Evolutionary conservation across 2,888 invertebrate species (phyloP), one percentile per base, ranked within the genome.

Genomic region (Serrognathus titanus): DNA sequence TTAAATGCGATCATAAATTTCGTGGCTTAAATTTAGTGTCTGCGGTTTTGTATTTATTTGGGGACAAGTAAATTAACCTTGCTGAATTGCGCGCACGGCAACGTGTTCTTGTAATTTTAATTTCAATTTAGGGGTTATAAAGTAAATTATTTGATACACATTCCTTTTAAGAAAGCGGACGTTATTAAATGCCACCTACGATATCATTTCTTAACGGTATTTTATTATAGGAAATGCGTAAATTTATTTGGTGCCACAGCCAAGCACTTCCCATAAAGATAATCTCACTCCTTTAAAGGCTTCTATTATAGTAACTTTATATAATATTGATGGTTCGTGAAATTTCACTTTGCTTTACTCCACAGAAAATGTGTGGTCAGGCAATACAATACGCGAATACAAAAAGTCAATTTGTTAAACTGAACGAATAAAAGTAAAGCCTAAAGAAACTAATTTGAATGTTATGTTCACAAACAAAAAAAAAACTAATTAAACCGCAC

Each of bases 1-100:
- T 57, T 62, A 62, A 62, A 63, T 59, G 63, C 59, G 57, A 62
- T 60, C 63, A 59, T 63, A 63, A 63, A 63, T 62, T 63, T 59
- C 53, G 59, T 36, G 57, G 55, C 54, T 62, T 58, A 60, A 60
- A 60, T 62, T 62, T 62, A 62, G 57, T 59, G 57, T 47, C 57
- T 24, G 49, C 46, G 36, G 52, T 62, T 63, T 61, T 60, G 52
- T 57, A 56, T 57, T 63, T 63, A 61, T 63, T 63, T 54, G 46
- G 37, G 54, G 58, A 60, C 58, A 59, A 60, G 63, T 58, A 62
- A 63, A 63, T 63, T 63, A 62, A 63, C 61, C 58, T 56, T 48
- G 55, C 35, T 43, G 43, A 43, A 43, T 43, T 43, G 49, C 24
- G 49, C 46, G 46, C 24, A 48, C 49, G 49, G 48, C 43, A 12